A percentile compares a stretch with the other conserved stretches of the same genome.
Conservation (phyloP, 2,797 vertebrate genomes). For the Sphenopsis melanotis region DNA sequence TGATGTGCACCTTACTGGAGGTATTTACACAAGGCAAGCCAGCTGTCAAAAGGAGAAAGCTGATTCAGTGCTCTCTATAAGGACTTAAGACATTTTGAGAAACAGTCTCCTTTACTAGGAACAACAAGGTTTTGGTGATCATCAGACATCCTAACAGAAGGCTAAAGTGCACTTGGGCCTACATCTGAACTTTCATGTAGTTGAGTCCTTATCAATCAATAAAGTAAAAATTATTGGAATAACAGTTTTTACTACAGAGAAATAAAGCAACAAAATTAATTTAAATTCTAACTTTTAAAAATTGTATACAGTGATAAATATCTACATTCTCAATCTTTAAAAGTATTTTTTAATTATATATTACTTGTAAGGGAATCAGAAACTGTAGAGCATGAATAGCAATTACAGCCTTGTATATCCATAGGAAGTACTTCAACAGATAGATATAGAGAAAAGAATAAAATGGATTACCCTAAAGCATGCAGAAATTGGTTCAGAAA, state of each 20-base stretch:
- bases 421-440: not conserved
- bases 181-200: not conserved
- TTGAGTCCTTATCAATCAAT: not conserved
- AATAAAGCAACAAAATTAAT: not conserved
- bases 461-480: slow-evolving; percentile 15
- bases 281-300: not conserved
- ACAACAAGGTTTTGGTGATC: not conserved
- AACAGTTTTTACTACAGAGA: not conserved
- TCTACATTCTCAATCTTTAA: not conserved
- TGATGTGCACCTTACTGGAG: not conserved
- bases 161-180: not conserved
- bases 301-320: not conserved
- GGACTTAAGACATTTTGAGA: not conserved
- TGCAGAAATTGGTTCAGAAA: not conserved
- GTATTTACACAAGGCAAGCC: not conserved
- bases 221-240: not conserved
- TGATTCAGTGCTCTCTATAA: not conserved
- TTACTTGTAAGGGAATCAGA: slow-evolving; percentile 7
- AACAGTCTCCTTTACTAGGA: not conserved
- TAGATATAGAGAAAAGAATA: not conserved
- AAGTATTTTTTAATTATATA: not conserved
- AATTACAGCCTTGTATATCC: not conserved
- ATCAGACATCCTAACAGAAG: not conserved
- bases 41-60: not conserved
- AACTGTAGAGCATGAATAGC: not conserved